A percentile compares a stretch with the other conserved stretches of the same genome.
These are phyloP conservation scores for Streptopelia turtur DNA, from an alignment of 2,797 vertebrate genomes.

Conservation along the genomic window DNA sequence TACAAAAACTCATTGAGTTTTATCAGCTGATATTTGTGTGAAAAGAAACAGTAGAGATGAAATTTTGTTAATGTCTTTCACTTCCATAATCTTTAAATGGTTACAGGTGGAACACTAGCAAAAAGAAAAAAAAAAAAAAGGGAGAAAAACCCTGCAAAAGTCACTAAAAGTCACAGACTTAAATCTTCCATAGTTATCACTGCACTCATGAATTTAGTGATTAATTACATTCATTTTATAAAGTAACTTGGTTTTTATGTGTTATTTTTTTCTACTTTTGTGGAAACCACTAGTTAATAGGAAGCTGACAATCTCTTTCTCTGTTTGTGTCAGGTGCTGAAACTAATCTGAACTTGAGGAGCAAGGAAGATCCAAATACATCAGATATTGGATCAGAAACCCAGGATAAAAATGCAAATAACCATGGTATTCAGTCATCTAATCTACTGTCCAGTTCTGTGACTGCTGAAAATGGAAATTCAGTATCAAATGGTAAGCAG, in stretches of 20 bases:
- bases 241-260: background rate
- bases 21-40: background rate
- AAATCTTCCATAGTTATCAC: background rate
- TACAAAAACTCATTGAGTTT: background rate
- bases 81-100: background rate
- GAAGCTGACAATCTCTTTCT: background rate
- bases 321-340: conserved; percentile 84
- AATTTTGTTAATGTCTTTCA: background rate
- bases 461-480: conserved; percentile 92
- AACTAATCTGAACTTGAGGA: conserved; percentile 91
- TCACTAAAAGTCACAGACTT: background rate
- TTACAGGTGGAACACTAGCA: background rate
- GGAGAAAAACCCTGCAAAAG: background rate
- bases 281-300: background rate
- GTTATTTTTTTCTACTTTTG: background rate
- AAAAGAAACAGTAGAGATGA: background rate
- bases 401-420: conserved; percentile 96
- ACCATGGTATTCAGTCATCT: conserved; percentile 78
- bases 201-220: background rate
- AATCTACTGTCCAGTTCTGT: conserved; percentile 78
- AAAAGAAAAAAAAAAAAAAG: background rate
- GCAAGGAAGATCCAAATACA: conserved; percentile 82
- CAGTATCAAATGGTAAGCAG: conserved; percentile 89
- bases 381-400: conserved; percentile 82
- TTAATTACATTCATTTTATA: background rate